Evolutionary conservation across 1,140 invertebrate species (phyloP).

Genomic region (Caenorhabditis inopinata): DNA sequence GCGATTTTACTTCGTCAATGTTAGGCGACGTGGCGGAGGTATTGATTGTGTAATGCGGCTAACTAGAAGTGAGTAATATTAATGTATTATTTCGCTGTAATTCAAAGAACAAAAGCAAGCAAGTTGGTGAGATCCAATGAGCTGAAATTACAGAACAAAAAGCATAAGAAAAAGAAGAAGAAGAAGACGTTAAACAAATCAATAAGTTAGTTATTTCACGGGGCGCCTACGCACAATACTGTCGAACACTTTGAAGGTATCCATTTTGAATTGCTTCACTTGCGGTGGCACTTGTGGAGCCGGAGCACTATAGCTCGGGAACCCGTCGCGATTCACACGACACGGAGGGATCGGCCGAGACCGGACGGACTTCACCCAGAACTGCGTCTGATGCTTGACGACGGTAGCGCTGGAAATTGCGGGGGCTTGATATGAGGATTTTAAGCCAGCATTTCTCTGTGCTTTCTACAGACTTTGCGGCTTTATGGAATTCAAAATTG

Average conservation of each 20-base stretch:
- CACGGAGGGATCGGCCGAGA: conserved; percentile 48
- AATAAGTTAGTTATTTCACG: conserved; percentile 34
- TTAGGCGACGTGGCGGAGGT: too few species aligned
- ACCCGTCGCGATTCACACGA: conserved; percentile 45
- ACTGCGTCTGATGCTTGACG: conserved; percentile 56
- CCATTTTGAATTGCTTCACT: conserved; percentile 60
- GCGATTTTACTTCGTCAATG: too few species aligned
- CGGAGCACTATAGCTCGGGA: conserved; percentile 47
- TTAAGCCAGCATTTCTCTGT: too few species aligned
- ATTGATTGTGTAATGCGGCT: too few species aligned
- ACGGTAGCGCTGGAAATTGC: conserved; percentile 61
- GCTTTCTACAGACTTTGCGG: too few species aligned
- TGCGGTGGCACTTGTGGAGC: conserved; percentile 57
- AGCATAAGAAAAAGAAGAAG: background rate
- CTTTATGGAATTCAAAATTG: too few species aligned
- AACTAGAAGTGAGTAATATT: too few species aligned
- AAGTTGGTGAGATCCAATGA: background rate
- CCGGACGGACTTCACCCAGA: conserved; percentile 59
- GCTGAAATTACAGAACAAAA: background rate
- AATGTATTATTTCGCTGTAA: too few species aligned
- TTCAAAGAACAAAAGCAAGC: too few species aligned
- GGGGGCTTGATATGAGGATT: too few species aligned
- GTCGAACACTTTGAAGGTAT: conserved; percentile 63
- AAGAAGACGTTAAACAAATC: background rate
- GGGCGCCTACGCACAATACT: conserved; percentile 35